phyloP scores from a whole-genome alignment of 2,797 vertebrate genomes.

The Chiroxiphia lanceolata region DNA sequence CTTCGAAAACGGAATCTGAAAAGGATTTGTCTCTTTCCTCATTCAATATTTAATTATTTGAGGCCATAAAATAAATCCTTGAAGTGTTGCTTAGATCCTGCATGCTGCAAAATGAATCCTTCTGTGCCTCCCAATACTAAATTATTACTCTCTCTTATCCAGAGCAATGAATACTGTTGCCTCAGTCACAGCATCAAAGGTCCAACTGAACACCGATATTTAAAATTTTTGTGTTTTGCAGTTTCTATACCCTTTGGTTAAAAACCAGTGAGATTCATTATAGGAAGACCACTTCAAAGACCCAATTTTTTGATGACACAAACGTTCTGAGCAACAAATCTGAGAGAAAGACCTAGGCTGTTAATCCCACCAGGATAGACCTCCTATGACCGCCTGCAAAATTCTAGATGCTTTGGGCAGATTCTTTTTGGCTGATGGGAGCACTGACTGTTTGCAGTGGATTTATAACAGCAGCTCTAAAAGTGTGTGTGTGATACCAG shows the following conservation, averaged over 20 bases:
- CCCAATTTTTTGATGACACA: neutral
- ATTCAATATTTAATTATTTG: neutral
- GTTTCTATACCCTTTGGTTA: conserved; percentile 22
- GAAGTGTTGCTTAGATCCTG: neutral
- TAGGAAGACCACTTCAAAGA: conserved; percentile 17
- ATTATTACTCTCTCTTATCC: neutral
- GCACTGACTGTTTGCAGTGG: neutral
- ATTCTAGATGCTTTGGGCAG: neutral
- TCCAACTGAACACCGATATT: neutral
- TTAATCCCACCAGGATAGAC: neutral
- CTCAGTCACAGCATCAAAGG: neutral
- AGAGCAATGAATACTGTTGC: neutral
- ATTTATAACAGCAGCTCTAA: neutral
- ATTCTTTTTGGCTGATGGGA: neutral
- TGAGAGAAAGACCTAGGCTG: neutral
- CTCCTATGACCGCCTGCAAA: neutral
- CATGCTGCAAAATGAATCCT: neutral
- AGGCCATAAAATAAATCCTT: neutral
- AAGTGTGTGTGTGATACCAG: neutral
- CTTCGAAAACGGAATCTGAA: neutral
- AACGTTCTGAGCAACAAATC: neutral
- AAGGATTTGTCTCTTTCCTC: neutral
- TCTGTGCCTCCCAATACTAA: neutral
- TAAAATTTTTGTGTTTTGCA: neutral
- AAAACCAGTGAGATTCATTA: neutral